Percentiles rank a stretch among this genome's conserved stretches.
Conservation (phyloP, 35 echinoderm and acorn worm genomes). For the Anneissia japonica region DNA sequence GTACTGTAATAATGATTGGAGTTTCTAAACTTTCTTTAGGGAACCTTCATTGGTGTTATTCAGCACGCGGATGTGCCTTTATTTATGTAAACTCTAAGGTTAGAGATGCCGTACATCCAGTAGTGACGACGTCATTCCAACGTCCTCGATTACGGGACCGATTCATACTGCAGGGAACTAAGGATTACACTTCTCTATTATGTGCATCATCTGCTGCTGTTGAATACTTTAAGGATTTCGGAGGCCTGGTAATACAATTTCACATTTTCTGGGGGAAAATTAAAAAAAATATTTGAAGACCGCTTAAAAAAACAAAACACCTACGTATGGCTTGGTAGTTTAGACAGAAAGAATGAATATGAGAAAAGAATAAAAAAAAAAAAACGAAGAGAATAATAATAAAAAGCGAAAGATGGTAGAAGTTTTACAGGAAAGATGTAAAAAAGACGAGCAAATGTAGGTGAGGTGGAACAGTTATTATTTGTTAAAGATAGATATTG, state of each 20-base stretch:
- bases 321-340: background rate
- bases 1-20: too few relatives aligned
- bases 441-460: background rate
- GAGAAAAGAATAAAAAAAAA: background rate
- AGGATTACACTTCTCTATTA: constrained; percentile 54
- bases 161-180: constrained; percentile 49
- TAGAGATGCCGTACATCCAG: constrained; percentile 13
- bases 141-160: constrained; percentile 7
- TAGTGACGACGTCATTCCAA: constrained; percentile 6
- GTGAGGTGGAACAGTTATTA: background rate
- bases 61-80: constrained; percentile 60
- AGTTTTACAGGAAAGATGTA: background rate
- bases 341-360: background rate
- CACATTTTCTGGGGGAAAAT: too few relatives aligned
- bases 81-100: constrained; percentile 76
- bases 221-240: constrained; percentile 48
- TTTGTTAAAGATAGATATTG: background rate
- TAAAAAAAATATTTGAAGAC: background rate
- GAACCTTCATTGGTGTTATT: constrained; percentile 79
- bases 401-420: background rate
- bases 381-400: background rate
- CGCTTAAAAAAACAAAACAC: background rate
- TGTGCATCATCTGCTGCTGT: constrained; percentile 40
- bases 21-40: constrained; percentile 52
- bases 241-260: constrained; percentile 91